Evolutionary conservation across 2,888 invertebrate genomes (phyloP).

Genomic region (Pecten maximus): DNA sequence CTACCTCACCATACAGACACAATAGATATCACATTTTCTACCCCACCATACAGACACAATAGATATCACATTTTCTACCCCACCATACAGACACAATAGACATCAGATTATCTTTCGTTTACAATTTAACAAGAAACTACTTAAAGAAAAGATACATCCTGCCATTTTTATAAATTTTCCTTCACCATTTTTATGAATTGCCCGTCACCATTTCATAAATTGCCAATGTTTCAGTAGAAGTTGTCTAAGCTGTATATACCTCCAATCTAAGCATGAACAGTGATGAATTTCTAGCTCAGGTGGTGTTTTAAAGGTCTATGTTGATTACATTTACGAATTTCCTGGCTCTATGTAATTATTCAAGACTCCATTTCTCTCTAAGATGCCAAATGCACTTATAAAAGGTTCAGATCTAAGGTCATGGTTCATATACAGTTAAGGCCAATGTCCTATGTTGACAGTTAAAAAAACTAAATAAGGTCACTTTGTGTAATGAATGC

Average conservation of each 20-base stretch:
- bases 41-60: too few species aligned
- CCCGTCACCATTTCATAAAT: too few species aligned
- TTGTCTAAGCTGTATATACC: background rate
- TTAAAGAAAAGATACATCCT: too few species aligned
- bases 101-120: too few species aligned
- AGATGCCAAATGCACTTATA: background rate
- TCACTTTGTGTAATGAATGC: background rate
- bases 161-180: too few species aligned
- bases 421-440: background rate
- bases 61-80: too few species aligned
- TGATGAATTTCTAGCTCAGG: background rate
- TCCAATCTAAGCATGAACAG: background rate
- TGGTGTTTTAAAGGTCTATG: background rate
- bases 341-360: background rate
- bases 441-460: background rate
- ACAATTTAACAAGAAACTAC: too few species aligned
- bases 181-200: background rate
- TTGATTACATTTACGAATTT: background rate
- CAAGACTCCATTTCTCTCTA: background rate
- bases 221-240: background rate
- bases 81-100: too few species aligned
- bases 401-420: background rate
- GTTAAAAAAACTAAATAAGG: background rate
- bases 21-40: too few species aligned
- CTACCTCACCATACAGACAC: too few species aligned